Base-by-base conservation (phyloP, 2,113 vertebrate genomes). In the Siphamia tubifer region DNA sequence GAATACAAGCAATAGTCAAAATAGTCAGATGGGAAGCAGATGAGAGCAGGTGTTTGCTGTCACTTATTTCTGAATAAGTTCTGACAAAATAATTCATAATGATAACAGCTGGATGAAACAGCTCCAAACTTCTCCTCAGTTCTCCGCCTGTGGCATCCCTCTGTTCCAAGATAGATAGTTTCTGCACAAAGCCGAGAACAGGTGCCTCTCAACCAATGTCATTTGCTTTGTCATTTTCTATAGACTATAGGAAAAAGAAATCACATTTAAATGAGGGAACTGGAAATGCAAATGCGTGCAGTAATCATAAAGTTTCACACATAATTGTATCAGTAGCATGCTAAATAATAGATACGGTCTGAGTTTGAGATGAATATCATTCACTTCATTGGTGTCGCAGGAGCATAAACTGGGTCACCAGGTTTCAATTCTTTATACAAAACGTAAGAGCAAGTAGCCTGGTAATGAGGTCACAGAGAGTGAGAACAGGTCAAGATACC, bases 161-260 rank as follows among this genome's bases (percentile, higher is more conserved):
- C 54, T 72, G 34, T 43, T 73, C 56, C 60, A 36, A 32, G 44
- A 77, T 54, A 74, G 71, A 82, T 60, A 55, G 53, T 83, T 80
- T 39, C 39, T 45, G 42, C 30, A 1, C 19, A 67, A 70, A 67
- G 51, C 34, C 48, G 35, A 51, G 55, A 68, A 40, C 55, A 77
- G 76, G 72, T 63, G 69, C 53, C 48, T 74, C 48, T 74, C 36
- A 47, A 19, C 67, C 34, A 66, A 40, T 49, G 57, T 21, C 40
- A 66, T 72, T 54, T 36, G n/a, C 52, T 54, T 56, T 49, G n/a
- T 71, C 19, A 73, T 42, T 68, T 38, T 39, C 48, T 34, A 57
- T 34, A 48, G 55, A 58, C 25, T 71, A 17, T 66, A 58, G 32
- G 51, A 44, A 13, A 51, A 31, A 48, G 31, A 47, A 25, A 51